Evolutionary conservation across 2,797 vertebrate genomes (phyloP).

Genomic region (Emys orbicularis): DNA sequence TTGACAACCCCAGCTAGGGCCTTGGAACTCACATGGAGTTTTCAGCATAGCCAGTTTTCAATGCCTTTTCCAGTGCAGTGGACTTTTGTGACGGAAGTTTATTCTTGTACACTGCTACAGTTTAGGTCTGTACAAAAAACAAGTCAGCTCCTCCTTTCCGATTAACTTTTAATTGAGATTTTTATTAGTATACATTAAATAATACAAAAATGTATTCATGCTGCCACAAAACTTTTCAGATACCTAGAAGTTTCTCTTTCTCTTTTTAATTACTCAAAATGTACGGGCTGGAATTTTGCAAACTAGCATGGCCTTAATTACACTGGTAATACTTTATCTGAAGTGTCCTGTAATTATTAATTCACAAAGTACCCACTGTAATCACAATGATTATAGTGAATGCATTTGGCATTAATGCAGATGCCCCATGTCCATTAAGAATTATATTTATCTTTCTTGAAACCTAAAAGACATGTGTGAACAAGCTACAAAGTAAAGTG

Average conservation of each 20-base stretch:
- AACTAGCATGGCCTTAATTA: slow-evolving; percentile 36
- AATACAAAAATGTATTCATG: not conserved
- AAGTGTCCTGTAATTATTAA: slow-evolving; percentile 44
- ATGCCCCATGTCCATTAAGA: not conserved
- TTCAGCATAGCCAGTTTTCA: not conserved
- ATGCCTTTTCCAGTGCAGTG: not conserved
- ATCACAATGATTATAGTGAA: slow-evolving; percentile 50
- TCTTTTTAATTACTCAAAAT: slow-evolving; percentile 18
- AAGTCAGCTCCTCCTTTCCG: not conserved
- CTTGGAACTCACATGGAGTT: not conserved
- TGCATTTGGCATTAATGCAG: slow-evolving; percentile 23
- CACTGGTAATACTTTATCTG: not conserved
- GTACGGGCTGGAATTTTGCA: not conserved
- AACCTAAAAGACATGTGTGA: not conserved
- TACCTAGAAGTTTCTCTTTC: not conserved
- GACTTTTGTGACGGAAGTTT: not conserved
- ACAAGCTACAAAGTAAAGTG: not conserved
- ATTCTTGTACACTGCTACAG: not conserved
- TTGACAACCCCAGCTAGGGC: not conserved
- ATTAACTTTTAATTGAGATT: not conserved
- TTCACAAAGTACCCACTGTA: slow-evolving; percentile 45
- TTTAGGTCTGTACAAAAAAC: not conserved
- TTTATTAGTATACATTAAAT: not conserved
- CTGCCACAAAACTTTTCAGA: not conserved
- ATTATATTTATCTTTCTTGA: not conserved